phyloP scores from a whole-genome alignment of 2,113 vertebrate genomes.

The Pituophis catenifer region DNA sequence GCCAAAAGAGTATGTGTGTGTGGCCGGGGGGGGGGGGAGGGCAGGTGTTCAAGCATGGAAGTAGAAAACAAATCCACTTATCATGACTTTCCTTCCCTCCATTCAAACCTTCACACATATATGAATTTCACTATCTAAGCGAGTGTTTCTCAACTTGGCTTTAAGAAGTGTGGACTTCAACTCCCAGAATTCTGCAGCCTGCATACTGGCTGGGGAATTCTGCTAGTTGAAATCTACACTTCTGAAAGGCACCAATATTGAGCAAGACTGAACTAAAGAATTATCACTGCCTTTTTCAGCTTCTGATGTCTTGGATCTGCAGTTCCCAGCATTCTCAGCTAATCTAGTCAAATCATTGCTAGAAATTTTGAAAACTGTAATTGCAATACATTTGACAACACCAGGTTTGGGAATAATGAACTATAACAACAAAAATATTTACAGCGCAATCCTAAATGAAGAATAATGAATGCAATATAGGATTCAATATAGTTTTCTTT shows the following conservation, averaged over 20 bases:
- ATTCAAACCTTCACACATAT: not conserved
- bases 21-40: too few relatives aligned
- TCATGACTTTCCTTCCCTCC: too few relatives aligned
- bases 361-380: not conserved
- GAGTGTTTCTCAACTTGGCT: not conserved
- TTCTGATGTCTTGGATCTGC: not conserved
- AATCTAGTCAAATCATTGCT: not conserved
- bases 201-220: not conserved
- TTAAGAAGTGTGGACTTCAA: not conserved
- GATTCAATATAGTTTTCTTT: not conserved
- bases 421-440: not conserved
- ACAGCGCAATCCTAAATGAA: not conserved
- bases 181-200: not conserved
- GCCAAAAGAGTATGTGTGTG: not conserved
- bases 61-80: too few relatives aligned
- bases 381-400: not conserved
- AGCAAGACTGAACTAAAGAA: not conserved
- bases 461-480: not conserved
- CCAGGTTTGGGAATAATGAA: not conserved
- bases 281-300: not conserved
- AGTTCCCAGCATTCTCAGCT: not conserved
- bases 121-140: not conserved
- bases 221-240: not conserved
- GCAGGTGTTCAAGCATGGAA: not conserved
- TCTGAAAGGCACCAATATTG: not conserved